phyloP scores from a whole-genome alignment of 1,140 invertebrate genomes.

The Lycorma delicatula region DNA sequence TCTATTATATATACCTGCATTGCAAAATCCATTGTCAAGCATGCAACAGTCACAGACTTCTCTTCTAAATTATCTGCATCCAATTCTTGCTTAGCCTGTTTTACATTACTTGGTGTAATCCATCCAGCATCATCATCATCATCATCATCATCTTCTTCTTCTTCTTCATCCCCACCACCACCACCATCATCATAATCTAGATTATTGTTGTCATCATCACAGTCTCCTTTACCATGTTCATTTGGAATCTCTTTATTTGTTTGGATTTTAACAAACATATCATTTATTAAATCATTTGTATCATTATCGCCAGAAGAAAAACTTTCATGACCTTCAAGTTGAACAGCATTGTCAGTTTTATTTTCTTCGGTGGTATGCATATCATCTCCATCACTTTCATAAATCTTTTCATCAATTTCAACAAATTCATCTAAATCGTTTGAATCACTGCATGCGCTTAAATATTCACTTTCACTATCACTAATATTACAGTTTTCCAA shows the following conservation, averaged over 20 bases:
- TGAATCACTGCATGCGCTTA: too few species aligned
- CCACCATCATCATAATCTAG: constrained; percentile 14
- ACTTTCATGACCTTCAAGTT: too few species aligned
- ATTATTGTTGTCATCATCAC: constrained; percentile 10
- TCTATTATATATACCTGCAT: constrained; percentile 75
- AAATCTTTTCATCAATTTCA: too few species aligned
- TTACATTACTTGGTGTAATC: constrained; percentile 85
- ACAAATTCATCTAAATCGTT: too few species aligned
- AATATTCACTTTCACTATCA: too few species aligned
- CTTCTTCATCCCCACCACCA: constrained; percentile 23
- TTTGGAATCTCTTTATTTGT: constrained; percentile 25
- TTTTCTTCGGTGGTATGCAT: too few species aligned
- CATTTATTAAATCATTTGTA: too few species aligned
- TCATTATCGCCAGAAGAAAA: too few species aligned
- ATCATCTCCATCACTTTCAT: too few species aligned
- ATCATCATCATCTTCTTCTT: constrained; percentile 26
- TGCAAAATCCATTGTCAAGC: constrained; percentile 92
- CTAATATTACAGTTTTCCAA: too few species aligned
- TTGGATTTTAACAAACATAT: too few species aligned
- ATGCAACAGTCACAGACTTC: constrained; percentile 68
- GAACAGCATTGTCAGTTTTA: too few species aligned
- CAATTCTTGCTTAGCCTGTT: constrained; percentile 59
- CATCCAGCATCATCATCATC: constrained; percentile 66
- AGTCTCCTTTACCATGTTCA: constrained; percentile 29
- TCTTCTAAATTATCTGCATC: constrained; percentile 50